Percentiles rank a stretch among this genome's conserved stretches.
Evolutionary conservation across 2,888 invertebrate species (phyloP).

Genomic region (Octodonta nipae): DNA sequence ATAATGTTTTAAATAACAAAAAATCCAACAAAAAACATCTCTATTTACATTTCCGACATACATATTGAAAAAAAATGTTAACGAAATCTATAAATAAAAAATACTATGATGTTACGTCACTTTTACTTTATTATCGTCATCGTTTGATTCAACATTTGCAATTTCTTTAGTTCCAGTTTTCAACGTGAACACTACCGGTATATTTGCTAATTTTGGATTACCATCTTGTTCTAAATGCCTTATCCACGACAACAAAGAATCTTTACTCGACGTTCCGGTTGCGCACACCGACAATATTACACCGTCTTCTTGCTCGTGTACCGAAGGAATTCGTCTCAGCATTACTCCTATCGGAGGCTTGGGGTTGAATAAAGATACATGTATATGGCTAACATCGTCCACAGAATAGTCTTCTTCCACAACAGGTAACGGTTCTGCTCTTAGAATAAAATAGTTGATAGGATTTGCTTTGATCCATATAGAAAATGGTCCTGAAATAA

Average conservation of each 20-base stretch:
- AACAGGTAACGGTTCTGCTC: constrained; percentile 50
- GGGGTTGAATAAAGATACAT: constrained; percentile 44
- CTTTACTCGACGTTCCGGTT: constrained; percentile 80
- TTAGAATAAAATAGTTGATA: constrained; percentile 72
- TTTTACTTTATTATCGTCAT: too few species aligned
- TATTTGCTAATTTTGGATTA: constrained; percentile 56
- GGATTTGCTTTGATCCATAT: constrained; percentile 64
- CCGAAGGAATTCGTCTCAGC: constrained; percentile 41
- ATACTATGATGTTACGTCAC: too few species aligned
- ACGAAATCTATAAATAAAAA: too few species aligned
- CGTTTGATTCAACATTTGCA: constrained; percentile 11
- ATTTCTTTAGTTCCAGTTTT: constrained; percentile 44
- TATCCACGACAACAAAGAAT: constrained; percentile 87
- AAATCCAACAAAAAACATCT: too few species aligned
- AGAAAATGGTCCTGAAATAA: constrained; percentile 47
- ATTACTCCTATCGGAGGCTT: constrained; percentile 30
- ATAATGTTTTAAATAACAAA: too few species aligned
- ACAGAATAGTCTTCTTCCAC: constrained; percentile 40
- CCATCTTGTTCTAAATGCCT: constrained; percentile 60
- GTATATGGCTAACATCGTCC: constrained; percentile 62
- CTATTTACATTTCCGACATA: too few species aligned
- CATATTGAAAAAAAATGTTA: too few species aligned
- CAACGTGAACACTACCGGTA: constrained; percentile 78
- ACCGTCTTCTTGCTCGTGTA: constrained; percentile 89
- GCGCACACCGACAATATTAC: constrained; percentile 77